Evolutionary conservation across 2,888 invertebrate genomes (phyloP).

Genomic region (Tetrapedia diversipes): DNA sequence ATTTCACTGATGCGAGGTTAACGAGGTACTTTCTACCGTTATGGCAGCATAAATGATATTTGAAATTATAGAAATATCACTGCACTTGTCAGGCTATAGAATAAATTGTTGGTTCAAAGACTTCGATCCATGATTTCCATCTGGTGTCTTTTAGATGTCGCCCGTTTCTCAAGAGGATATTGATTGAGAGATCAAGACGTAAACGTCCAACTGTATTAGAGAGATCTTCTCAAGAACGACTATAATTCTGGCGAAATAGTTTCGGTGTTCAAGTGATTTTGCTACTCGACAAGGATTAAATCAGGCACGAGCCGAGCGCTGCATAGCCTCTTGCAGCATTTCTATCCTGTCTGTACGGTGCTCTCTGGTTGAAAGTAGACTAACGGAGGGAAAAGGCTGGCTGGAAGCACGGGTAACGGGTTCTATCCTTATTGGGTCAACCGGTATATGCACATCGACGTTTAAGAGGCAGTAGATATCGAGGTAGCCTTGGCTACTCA

Average conservation of each 20-base stretch:
- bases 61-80: no score
- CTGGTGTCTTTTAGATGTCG: no score
- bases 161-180: no score
- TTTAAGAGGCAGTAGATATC: constrained; percentile 68
- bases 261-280: constrained; percentile 40
- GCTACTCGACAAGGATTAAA: constrained; percentile 47
- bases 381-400: constrained; percentile 24
- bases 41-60: no score
- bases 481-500: constrained; percentile 67
- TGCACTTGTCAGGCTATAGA: no score
- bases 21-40: no score
- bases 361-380: constrained; percentile 40
- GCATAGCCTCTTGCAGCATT: constrained; percentile 50
- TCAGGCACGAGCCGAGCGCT: constrained; percentile 33
- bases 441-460: constrained; percentile 69
- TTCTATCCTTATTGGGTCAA: constrained; percentile 69
- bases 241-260: constrained; percentile 17
- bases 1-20: no score
- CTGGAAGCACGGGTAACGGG: constrained; percentile 28
- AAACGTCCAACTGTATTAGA: not conserved
- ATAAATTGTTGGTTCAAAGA: no score
- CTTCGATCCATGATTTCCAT: no score
- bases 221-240: not conserved
- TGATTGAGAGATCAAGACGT: not conserved
- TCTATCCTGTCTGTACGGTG: constrained; percentile 48